phyloP scores from a whole-genome alignment of 2,888 invertebrate species.

The Dermolepida albohirtum region DNA sequence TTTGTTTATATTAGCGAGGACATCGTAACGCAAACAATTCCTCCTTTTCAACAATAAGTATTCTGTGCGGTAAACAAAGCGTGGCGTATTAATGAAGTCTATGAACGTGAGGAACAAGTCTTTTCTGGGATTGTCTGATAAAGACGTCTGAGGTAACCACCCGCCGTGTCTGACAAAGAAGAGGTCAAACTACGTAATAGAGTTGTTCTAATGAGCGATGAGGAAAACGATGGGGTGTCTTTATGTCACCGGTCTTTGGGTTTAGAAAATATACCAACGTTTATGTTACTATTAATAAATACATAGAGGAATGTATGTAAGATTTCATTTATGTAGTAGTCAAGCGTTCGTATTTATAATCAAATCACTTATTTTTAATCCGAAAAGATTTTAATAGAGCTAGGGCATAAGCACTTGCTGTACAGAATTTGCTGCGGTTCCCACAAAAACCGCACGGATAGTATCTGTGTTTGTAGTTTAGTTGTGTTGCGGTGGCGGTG shows the following conservation, averaged over 20 bases:
- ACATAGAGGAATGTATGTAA: no score
- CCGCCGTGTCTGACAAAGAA: slow-evolving; percentile 56
- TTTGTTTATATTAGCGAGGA: slow-evolving; percentile 21
- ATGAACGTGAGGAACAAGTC: slow-evolving; percentile 34
- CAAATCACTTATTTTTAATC: no score
- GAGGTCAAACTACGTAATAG: slow-evolving; percentile 58
- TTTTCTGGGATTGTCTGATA: slow-evolving; percentile 40
- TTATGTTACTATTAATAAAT: no score
- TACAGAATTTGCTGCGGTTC: slow-evolving; percentile 5
- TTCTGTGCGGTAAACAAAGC: slow-evolving; percentile 28
- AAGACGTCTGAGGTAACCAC: slow-evolving; percentile 46
- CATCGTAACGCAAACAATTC: slow-evolving; percentile 19
- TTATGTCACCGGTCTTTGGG: slow-evolving; percentile 52
- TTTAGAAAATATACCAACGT: slow-evolving; percentile 40
- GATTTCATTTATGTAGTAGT: no score
- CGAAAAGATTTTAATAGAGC: no score
- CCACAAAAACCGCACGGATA: slow-evolving; percentile 39
- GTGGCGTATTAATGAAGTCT: neutral
- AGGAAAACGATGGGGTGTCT: slow-evolving; percentile 52
- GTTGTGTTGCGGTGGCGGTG: slow-evolving; percentile 49
- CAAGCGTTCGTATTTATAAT: no score
- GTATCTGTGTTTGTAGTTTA: slow-evolving; percentile 43
- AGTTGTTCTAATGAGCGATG: slow-evolving; percentile 61
- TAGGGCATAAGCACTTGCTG: no score
- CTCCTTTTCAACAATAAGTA: slow-evolving; percentile 24